These are phyloP conservation scores for Catharus bicknelli DNA, from an alignment of 2,113 vertebrate species.

Conservation along the genomic window DNA sequence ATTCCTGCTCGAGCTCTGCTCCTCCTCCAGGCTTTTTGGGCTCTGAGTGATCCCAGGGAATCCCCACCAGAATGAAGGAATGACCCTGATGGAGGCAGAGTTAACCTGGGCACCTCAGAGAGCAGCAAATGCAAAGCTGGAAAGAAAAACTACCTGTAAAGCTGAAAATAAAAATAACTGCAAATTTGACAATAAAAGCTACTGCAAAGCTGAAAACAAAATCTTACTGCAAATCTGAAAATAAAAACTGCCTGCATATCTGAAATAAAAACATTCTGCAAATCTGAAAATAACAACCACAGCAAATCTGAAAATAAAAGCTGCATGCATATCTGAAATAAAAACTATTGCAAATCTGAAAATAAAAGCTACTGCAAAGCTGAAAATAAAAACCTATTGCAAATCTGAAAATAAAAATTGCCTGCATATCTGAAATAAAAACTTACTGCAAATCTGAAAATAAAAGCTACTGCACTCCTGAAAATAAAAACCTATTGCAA, in stretches of 20 bases:
- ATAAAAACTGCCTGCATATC: neutral
- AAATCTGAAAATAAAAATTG: neutral
- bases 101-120: neutral
- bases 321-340: no score
- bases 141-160: neutral
- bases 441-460: no score
- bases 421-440: no score
- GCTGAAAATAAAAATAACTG: neutral
- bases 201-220: neutral
- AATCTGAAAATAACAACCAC: no score
- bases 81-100: neutral
- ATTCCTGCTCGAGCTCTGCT: neutral
- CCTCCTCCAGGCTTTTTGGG: neutral
- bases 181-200: neutral
- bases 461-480: no score
- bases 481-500: no score
- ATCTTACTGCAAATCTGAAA: rapidly evolving
- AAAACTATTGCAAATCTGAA: neutral
- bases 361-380: rapidly evolving
- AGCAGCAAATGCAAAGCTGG: neutral
- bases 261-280: no score
- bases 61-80: neutral
- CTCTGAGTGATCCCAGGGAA: neutral
- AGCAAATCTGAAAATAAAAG: neutral
- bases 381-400: neutral